phyloP scores from a whole-genome alignment of 2,888 invertebrate genomes.

The Agrilus cyanescens region DNA sequence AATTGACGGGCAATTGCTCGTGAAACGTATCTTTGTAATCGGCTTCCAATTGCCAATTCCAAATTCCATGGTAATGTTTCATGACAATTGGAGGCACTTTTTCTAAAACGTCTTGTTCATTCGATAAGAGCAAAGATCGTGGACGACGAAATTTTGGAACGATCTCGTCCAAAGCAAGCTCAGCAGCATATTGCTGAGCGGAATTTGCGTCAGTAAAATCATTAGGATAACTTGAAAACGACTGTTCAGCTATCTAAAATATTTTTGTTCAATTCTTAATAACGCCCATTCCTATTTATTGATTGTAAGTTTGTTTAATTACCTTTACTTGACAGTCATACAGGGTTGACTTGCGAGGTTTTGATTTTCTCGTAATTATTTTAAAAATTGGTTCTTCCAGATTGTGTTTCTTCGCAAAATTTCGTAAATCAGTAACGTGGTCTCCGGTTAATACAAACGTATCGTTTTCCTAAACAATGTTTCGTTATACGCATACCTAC shows the following conservation, averaged over 20 bases:
- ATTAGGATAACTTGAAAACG: constrained; percentile 36
- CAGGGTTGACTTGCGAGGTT: constrained; percentile 10
- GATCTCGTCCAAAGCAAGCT: constrained; percentile 31
- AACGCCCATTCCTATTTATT: not conserved
- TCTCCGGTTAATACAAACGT: constrained; percentile 21
- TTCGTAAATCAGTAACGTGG: constrained; percentile 22
- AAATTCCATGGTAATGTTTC: constrained; percentile 37
- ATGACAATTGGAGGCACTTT: constrained; percentile 35
- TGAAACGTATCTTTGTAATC: constrained; percentile 47
- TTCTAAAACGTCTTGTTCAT: constrained; percentile 24
- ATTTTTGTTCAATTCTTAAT: constrained; percentile 1
- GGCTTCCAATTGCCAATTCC: constrained; percentile 36
- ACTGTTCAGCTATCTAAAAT: constrained; percentile 27
- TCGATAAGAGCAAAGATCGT: constrained; percentile 21
- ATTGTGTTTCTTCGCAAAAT: constrained; percentile 22
- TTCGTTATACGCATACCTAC: too few species aligned
- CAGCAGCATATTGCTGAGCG: constrained; percentile 35
- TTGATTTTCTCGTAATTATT: constrained; percentile 11
- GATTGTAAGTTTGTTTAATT: constrained; percentile 5
- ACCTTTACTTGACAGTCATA: constrained; percentile 27
- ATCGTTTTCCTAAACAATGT: too few species aligned
- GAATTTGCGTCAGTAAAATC: constrained; percentile 30
- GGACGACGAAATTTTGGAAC: constrained; percentile 23
- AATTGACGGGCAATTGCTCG: constrained; percentile 57
- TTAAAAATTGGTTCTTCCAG: constrained; percentile 21